Conservation (phyloP, 2,888 invertebrate genomes). For the Drosophila kokeensis region DNA sequence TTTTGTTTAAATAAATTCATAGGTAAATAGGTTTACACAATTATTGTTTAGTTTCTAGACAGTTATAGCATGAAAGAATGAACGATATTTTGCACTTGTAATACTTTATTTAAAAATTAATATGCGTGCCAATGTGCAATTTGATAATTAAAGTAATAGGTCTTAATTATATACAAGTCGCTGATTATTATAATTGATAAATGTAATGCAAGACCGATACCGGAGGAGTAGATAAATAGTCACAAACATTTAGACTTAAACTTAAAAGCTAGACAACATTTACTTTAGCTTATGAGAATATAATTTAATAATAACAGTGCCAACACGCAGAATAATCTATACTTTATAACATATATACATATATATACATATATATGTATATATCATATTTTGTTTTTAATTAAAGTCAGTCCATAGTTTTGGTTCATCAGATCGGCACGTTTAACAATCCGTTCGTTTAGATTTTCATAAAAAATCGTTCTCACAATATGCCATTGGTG, state of each 20-base stretch:
- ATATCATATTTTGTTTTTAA: constrained; percentile 40
- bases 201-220: constrained; percentile 54
- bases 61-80: constrained; percentile 33
- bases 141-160: constrained; percentile 22
- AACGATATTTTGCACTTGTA: constrained; percentile 22
- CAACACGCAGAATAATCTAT: constrained; percentile 33
- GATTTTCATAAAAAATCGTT: constrained; percentile 85
- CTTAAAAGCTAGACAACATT: constrained; percentile 77
- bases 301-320: constrained; percentile 62
- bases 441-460: constrained; percentile 65
- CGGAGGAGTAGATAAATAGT: constrained; percentile 56
- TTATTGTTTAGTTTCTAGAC: constrained; percentile 19
- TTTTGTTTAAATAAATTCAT: constrained; percentile 17
- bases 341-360: constrained; percentile 44
- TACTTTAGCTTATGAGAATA: constrained; percentile 61
- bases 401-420: constrained; percentile 73
- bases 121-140: constrained; percentile 8
- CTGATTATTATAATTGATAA: constrained; percentile 47
- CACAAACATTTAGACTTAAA: constrained; percentile 61
- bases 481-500: constrained; percentile 95
- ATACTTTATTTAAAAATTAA: constrained; percentile 21
- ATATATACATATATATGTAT: constrained; percentile 83
- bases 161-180: constrained; percentile 65
- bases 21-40: constrained; percentile 4
- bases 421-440: constrained; percentile 67